phyloP scores from a whole-genome alignment of 2,888 invertebrate species.

The Dendrolimus pini region DNA sequence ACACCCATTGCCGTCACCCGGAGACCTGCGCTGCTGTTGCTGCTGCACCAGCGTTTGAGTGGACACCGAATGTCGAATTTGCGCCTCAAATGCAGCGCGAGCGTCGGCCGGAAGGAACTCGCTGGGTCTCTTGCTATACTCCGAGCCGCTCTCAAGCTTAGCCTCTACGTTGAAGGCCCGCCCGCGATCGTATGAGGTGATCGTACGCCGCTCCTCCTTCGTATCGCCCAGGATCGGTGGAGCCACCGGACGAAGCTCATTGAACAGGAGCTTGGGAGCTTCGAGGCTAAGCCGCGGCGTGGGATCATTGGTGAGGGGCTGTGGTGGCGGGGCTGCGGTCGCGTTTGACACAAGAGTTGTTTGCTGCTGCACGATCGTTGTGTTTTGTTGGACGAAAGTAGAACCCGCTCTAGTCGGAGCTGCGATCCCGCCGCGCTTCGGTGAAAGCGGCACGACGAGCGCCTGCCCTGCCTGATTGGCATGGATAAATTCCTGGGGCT shows the following conservation, averaged over 20 bases:
- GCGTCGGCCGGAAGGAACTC: slow-evolving; percentile 24
- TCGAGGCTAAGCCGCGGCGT: slow-evolving; percentile 70
- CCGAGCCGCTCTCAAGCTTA: slow-evolving; percentile 25
- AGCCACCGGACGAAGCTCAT: not conserved
- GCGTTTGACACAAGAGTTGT: slow-evolving; percentile 83
- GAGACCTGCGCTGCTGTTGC: slow-evolving; percentile 10
- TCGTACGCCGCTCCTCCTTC: slow-evolving; percentile 19
- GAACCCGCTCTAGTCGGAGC: slow-evolving; percentile 78
- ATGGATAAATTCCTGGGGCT: slow-evolving; percentile 83
- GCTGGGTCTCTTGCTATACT: slow-evolving; percentile 35
- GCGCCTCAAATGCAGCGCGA: slow-evolving; percentile 13
- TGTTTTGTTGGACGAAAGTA: slow-evolving; percentile 90
- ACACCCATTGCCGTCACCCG: slow-evolving; percentile 6
- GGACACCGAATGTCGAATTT: slow-evolving; percentile 82
- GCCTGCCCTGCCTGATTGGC: slow-evolving; percentile 83
- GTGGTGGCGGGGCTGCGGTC: slow-evolving; percentile 13
- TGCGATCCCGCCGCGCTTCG: slow-evolving; percentile 74
- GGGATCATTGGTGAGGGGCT: not conserved
- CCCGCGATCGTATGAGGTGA: slow-evolving; percentile 2
- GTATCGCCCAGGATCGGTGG: slow-evolving; percentile 15
- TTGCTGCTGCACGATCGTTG: slow-evolving; percentile 89
- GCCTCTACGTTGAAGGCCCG: slow-evolving; percentile 12
- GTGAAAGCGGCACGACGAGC: slow-evolving; percentile 82
- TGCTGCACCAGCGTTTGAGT: slow-evolving; percentile 81
- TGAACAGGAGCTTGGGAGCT: slow-evolving; percentile 28